Conservation (phyloP, 2,113 vertebrate species). For the Cynopterus brachyotis region DNA sequence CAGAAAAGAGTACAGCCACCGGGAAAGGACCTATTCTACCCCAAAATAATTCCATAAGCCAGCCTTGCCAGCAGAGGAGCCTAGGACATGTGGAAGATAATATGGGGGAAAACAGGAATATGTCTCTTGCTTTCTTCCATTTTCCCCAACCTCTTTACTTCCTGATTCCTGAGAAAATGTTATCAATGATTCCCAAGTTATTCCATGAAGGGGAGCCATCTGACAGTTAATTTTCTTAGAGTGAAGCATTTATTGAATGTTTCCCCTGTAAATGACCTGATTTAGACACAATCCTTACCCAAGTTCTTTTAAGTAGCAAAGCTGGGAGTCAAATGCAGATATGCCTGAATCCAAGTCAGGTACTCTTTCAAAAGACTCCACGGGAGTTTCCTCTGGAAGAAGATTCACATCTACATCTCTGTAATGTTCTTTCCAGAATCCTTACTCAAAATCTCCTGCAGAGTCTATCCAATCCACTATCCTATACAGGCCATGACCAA, state of each 20-base stretch:
- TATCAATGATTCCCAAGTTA: not conserved
- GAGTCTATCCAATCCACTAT: not conserved
- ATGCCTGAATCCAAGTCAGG: not conserved
- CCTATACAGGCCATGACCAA: not conserved
- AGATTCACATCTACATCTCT: not conserved
- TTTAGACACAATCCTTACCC: not conserved
- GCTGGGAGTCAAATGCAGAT: not conserved
- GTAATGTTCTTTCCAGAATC: not conserved
- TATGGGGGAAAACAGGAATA: not conserved
- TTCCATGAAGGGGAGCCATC: not conserved
- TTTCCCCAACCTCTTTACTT: not conserved
- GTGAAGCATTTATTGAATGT: not conserved
- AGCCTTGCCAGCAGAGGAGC: not conserved
- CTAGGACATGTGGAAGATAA: not conserved
- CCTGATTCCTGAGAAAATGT: not conserved
- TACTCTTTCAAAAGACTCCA: not conserved
- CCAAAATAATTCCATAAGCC: not conserved
- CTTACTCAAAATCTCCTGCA: not conserved
- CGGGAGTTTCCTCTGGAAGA: not conserved
- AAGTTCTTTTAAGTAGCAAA: constrained; percentile 20
- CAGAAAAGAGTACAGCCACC: not conserved
- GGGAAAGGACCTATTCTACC: not conserved
- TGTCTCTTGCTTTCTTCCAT: not conserved
- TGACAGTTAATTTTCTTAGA: not conserved
- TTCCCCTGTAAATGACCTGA: not conserved